These are phyloP conservation scores for Cinclus mexicanus DNA, from an alignment of 2,113 vertebrate genomes.

Conservation along the genomic window DNA sequence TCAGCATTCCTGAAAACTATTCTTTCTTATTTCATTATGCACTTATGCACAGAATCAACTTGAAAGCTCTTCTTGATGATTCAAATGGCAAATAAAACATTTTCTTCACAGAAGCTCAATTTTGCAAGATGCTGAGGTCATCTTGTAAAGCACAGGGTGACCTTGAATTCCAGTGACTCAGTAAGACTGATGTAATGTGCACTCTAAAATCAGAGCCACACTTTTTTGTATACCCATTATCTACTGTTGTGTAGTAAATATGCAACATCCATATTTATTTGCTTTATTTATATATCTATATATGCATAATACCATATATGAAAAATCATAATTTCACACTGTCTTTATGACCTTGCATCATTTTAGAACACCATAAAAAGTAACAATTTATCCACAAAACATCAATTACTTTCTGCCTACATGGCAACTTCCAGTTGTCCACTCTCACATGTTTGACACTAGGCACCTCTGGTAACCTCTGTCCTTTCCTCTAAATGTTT, in stretches of 20 bases:
- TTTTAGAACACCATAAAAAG: background rate
- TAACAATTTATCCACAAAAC: background rate
- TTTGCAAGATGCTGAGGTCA: slow-evolving; percentile 29
- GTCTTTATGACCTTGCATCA: background rate
- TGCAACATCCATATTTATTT: background rate
- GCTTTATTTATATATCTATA: background rate
- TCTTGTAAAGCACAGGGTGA: background rate
- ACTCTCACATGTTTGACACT: background rate
- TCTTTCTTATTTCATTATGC: background rate
- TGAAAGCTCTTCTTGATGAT: background rate
- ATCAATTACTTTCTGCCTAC: background rate
- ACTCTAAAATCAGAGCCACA: background rate
- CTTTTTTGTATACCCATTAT: background rate
- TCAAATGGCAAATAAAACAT: slow-evolving; percentile 14
- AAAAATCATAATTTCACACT: background rate
- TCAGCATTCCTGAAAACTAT: background rate
- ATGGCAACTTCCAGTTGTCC: background rate
- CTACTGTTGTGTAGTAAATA: background rate
- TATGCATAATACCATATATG: background rate
- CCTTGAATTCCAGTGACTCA: background rate
- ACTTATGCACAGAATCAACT: background rate
- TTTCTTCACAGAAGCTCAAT: slow-evolving; percentile 4
- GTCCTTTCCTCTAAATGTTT: background rate
- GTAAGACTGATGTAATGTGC: background rate
- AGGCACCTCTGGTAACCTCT: background rate